Evolutionary conservation across 2,888 invertebrate species (phyloP), one percentile per base, ranked within the genome.

Genomic region (Nemotelus pantherinus): DNA sequence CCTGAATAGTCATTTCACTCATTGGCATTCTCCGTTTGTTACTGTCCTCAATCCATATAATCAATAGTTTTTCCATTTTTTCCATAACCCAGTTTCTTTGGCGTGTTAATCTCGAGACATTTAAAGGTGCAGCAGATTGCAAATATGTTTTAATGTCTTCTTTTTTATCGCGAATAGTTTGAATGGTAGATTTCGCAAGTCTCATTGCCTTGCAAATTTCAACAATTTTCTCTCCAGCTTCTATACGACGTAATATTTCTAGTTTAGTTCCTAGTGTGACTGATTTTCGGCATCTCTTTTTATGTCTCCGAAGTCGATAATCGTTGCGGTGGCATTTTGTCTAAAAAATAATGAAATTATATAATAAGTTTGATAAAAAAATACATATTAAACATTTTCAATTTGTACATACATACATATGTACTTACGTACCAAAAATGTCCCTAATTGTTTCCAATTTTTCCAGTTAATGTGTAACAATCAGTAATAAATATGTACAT

Each of bases 21-120:
- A 82, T 79, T 80, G 82, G 81, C 75, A 82, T 80, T 57, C 71
- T 71, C 81, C 81, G 79, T 80, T 81, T 3, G 10, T 57, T 10
- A 57, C 3, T 57, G 5, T 6, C 10, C 10, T 57, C 79, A 79
- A 82, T 76, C 80, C 79, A 80, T 79, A 80, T 79, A 76, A 63
- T 70, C 60, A 80, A 79, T 79, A 80, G 72, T 77, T 78, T 80
- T 75, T 81, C 80, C 78, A 80, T 80, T 76, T 81, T 81, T 80
- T 80, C 79, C 77, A 81, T 81, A 76, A 79, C 80, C 67, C 79
- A 71, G 70, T 75, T 81, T 80, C 79, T 81, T 80, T 77, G 77
- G 67, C 81, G 81, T 72, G 81, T 81, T 77, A 81, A 80, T 81
- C 71, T 81, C 70, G 79, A 81, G 78, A 80, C 80, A 81, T 72